Percentiles rank a stretch among this genome's conserved stretches.
These are phyloP conservation scores for Amyelois transitella DNA, from an alignment of 1,140 invertebrate species.

Conservation along the genomic window DNA sequence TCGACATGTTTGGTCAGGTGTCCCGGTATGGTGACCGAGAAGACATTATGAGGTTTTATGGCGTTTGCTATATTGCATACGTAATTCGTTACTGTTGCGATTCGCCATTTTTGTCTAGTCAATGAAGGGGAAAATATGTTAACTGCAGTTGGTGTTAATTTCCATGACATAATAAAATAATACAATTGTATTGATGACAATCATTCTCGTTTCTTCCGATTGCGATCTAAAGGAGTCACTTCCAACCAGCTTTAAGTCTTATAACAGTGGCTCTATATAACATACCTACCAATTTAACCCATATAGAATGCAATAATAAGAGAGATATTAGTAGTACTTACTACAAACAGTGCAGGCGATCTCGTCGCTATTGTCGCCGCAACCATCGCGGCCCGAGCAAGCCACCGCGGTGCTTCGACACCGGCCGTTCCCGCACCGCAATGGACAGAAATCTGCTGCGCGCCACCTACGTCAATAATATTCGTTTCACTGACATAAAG, in stretches of 20 bases:
- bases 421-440: slow-evolving; percentile 88
- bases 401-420: slow-evolving; percentile 90
- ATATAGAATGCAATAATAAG: no score
- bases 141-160: no score
- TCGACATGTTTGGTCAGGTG: slow-evolving; percentile 28
- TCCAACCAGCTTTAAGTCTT: no score
- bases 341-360: slow-evolving; percentile 87
- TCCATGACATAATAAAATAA: no score
- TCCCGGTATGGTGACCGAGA: slow-evolving; percentile 9
- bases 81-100: neutral
- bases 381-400: slow-evolving; percentile 91
- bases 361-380: slow-evolving; percentile 92
- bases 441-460: slow-evolving; percentile 79
- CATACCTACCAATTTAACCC: no score
- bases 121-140: no score
- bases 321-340: slow-evolving; percentile 80
- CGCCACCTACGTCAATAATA: slow-evolving; percentile 45
- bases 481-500: no score
- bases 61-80: neutral
- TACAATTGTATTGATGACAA: no score
- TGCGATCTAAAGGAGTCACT: no score
- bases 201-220: no score
- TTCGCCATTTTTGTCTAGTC: neutral
- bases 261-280: no score
- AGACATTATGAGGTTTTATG: slow-evolving; percentile 1